These are phyloP conservation scores for Caenorhabditis sp. DNA, from an alignment of 2,888 invertebrate genomes.

Conservation along the genomic window DNA sequence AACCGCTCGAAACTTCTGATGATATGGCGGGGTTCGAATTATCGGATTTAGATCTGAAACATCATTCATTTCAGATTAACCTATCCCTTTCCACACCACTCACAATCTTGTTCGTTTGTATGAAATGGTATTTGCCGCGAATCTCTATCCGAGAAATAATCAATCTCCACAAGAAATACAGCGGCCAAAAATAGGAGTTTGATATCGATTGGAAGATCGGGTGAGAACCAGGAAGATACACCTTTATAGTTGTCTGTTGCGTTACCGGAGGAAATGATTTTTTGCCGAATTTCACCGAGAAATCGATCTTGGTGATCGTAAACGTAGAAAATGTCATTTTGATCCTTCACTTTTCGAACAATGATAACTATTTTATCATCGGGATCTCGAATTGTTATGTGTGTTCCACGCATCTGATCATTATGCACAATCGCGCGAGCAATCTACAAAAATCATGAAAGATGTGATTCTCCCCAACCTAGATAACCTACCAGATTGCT, in stretches of 20 bases:
- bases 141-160: constrained; percentile 22
- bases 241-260: constrained; percentile 35
- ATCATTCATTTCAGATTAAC: neutral
- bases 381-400: constrained; percentile 21
- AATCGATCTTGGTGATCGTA: constrained; percentile 17
- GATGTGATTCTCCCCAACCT: no score
- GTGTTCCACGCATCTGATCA: constrained; percentile 18
- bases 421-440: constrained; percentile 17
- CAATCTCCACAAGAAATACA: constrained; percentile 26
- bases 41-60: constrained; percentile 28
- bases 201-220: constrained; percentile 14
- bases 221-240: constrained; percentile 36
- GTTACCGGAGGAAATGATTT: constrained; percentile 34
- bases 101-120: constrained; percentile 28
- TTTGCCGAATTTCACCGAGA: constrained; percentile 34
- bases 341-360: constrained; percentile 14
- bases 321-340: constrained; percentile 20
- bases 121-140: constrained; percentile 17
- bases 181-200: constrained; percentile 31
- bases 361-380: constrained; percentile 10
- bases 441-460: neutral
- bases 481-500: constrained; percentile 19
- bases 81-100: neutral
- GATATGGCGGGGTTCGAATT: constrained; percentile 32
- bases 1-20: constrained; percentile 8